Conservation (phyloP, 1,140 invertebrate genomes). For the Myzus persicae region DNA sequence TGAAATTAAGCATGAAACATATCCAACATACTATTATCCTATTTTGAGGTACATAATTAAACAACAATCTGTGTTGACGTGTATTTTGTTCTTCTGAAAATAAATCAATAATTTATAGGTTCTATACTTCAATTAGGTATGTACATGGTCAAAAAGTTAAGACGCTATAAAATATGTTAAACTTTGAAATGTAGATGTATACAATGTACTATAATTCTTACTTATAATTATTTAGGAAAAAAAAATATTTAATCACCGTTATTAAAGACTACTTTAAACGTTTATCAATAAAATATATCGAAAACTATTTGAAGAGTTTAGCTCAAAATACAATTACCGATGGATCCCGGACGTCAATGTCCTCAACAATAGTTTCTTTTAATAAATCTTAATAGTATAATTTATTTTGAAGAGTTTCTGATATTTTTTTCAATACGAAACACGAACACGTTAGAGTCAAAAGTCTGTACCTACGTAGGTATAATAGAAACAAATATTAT, state of each 20-base stretch:
- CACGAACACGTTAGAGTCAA: slow-evolving; percentile 24
- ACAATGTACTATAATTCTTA: not conserved
- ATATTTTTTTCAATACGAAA: not conserved
- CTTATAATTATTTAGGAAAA: slow-evolving; percentile 3
- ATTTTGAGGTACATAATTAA: not conserved
- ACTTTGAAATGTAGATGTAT: not conserved
- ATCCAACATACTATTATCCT: not conserved
- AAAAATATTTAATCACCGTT: slow-evolving; percentile 16
- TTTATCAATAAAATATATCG: not conserved
- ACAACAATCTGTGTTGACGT: not conserved
- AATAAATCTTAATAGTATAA: slow-evolving; percentile 31
- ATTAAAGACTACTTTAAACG: slow-evolving; percentile 2
- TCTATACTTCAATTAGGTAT: not conserved
- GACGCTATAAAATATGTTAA: not conserved
- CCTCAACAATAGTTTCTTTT: slow-evolving; percentile 36
- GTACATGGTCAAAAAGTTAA: not conserved
- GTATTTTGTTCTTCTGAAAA: not conserved
- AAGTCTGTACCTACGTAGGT: not conserved
- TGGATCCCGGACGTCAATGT: slow-evolving; percentile 13
- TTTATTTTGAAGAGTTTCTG: not conserved
- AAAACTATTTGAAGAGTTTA: not conserved
- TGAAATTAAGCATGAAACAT: not conserved
- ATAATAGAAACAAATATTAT: slow-evolving; percentile 26
- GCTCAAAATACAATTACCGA: not conserved
- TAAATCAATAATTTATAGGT: not conserved